Evolutionary conservation across 2,797 vertebrate genomes (phyloP).

Genomic region (Arrhamphus sclerolepis): DNA sequence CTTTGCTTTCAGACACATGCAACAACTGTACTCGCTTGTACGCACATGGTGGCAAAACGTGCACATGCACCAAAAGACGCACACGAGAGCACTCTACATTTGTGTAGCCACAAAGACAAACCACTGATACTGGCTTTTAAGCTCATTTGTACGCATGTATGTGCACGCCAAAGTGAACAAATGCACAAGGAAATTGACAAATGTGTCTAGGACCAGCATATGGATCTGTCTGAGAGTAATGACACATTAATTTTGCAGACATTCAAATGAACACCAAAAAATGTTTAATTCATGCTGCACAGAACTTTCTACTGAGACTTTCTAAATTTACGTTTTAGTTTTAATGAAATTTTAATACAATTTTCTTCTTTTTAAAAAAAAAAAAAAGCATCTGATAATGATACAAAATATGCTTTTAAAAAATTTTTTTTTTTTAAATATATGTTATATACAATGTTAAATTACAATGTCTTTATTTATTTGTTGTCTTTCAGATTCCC

Average conservation of each 20-base stretch:
- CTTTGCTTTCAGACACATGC: constrained; percentile 64
- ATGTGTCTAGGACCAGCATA: constrained; percentile 59
- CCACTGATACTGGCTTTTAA: constrained; percentile 3
- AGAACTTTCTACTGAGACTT: constrained; percentile 1
- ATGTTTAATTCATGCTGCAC: constrained; percentile 33
- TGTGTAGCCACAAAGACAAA: constrained; percentile 38
- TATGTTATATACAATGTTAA: background rate
- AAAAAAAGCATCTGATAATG: background rate
- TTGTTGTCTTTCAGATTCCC: constrained; percentile 88
- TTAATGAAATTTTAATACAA: background rate
- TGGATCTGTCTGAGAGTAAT: constrained; percentile 62
- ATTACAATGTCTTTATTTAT: background rate
- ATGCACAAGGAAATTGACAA: constrained; percentile 40
- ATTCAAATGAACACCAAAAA: constrained; percentile 40
- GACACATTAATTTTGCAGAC: constrained; percentile 49
- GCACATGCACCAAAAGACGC: constrained; percentile 8
- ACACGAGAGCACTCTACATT: constrained; percentile 11
- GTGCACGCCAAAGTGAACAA: constrained; percentile 21
- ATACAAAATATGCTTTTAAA: background rate
- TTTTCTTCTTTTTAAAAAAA: background rate
- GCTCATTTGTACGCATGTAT: constrained; percentile 27
- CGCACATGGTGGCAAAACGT: constrained; percentile 27
- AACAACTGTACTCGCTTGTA: constrained; percentile 37
- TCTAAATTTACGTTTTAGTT: constrained; percentile 7
- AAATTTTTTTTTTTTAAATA: background rate